Evolutionary conservation across 2,888 invertebrate species (phyloP), one percentile per base, ranked within the genome.

Genomic region (Acleris sparsana): DNA sequence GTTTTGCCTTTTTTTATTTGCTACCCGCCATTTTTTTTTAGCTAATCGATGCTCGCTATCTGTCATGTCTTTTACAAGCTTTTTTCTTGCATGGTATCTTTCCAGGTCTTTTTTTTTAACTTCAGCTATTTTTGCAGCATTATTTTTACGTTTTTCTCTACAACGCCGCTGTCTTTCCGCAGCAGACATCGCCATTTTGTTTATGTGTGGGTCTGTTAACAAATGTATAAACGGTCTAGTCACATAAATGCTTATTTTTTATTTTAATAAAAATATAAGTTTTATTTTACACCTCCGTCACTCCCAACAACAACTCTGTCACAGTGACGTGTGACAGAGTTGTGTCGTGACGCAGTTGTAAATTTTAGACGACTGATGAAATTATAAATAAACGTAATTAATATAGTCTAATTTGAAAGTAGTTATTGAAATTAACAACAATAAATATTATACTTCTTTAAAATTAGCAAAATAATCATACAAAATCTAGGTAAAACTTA

Each of bases 1-100:
- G 20, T 68, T 63, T 59, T 63, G 63, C 44, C 57, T 57, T 68
- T 68, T 63, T 53, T 63, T 68, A 20, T 63, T 67, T 7, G 55
- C 59, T 55, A n/a, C 53, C 18, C 57, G 59, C 67, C 53, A 58
- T 57, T 67, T 67, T 29, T n/a, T 53, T 48, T 59, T 67, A 59
- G 63, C 63, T 39, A 16, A 33, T 55, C 67, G 59, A 59, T 67
- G 63, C 53, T 63, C 55, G 13, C 53, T 25, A 48, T 59, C 67
- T 49, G 58, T 55, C 63, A 67, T 62, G 17, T 59, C 52, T 59
- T 67, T 63, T n/a, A 58, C 62, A 46, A 59, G 43, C 53, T 59
- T 67, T 67, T 67, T 62, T 44, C 29, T 62, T 22, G 62, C 57
- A 29, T 62, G 67, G 58, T 67, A 67, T 18, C 62, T 51, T 53